phyloP scores from a whole-genome alignment of 2,113 vertebrate species.

The Rhynchomys soricoides region DNA sequence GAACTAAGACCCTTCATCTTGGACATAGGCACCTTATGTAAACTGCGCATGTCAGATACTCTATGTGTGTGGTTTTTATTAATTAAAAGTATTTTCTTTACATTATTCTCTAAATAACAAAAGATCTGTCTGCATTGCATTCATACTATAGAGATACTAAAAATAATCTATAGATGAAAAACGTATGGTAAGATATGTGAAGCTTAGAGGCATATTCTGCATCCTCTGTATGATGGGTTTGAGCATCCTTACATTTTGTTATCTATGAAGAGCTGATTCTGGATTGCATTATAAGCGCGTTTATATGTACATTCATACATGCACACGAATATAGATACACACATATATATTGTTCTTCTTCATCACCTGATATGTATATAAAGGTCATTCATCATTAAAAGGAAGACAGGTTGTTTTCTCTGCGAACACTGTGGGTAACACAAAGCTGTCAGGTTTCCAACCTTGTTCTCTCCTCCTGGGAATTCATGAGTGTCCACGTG shows the following conservation, averaged over 20 bases:
- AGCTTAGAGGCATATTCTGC: neutral
- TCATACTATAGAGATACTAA: neutral
- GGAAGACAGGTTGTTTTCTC: neutral
- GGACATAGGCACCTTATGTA: neutral
- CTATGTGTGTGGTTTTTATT: neutral
- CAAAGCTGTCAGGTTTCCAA: neutral
- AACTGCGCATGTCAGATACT: neutral
- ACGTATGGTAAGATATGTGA: too few species aligned
- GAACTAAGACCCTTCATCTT: neutral
- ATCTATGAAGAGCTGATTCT: neutral
- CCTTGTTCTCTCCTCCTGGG: neutral
- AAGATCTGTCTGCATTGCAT: neutral
- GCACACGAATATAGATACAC: neutral
- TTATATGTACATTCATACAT: neutral
- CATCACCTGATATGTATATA: neutral
- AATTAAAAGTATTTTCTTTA: neutral
- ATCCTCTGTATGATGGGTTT: neutral
- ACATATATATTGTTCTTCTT: neutral
- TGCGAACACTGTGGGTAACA: neutral
- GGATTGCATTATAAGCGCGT: neutral
- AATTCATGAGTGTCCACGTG: rapidly evolving
- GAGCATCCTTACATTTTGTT: neutral
- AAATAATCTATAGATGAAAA: neutral
- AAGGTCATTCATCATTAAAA: neutral
- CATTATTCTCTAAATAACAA: neutral